Evolutionary conservation across 1,140 invertebrate species (phyloP).

Genomic region (Dendrolimus kikuchii): DNA sequence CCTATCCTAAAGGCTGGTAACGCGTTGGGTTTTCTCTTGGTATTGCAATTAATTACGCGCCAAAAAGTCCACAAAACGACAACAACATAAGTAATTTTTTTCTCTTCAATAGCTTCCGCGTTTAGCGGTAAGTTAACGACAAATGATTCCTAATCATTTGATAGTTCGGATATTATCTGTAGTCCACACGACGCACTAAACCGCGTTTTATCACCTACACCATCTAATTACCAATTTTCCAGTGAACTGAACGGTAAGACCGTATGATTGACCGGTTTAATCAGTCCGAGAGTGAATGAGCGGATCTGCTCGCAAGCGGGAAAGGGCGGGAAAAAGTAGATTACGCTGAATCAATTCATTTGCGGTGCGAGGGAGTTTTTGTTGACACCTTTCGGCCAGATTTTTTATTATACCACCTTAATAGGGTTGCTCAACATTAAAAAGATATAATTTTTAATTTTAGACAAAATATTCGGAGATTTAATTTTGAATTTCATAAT

Average conservation of each 20-base stretch:
- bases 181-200: conserved; percentile 4
- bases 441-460: too few species aligned
- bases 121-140: too few species aligned
- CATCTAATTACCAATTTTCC: conserved; percentile 68
- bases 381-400: conserved; percentile 37
- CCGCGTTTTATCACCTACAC: conserved; percentile 50
- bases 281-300: conserved; percentile 47
- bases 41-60: too few species aligned
- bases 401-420: conserved; percentile 39
- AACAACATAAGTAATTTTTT: too few species aligned
- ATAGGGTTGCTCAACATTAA: conserved; percentile 19
- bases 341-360: conserved; percentile 62
- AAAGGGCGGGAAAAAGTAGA: conserved; percentile 54
- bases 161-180: too few species aligned
- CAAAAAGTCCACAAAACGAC: too few species aligned
- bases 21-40: too few species aligned
- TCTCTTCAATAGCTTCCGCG: too few species aligned
- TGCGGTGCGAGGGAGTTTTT: conserved; percentile 48
- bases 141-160: too few species aligned
- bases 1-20: too few species aligned
- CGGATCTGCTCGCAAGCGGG: conserved; percentile 22
- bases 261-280: conserved; percentile 66
- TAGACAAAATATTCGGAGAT: too few species aligned
- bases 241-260: conserved; percentile 61
- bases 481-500: too few species aligned